These are phyloP conservation scores for Venustaconcha ellipsiformis DNA, from an alignment of 1,140 invertebrate species.

Conservation along the genomic window DNA sequence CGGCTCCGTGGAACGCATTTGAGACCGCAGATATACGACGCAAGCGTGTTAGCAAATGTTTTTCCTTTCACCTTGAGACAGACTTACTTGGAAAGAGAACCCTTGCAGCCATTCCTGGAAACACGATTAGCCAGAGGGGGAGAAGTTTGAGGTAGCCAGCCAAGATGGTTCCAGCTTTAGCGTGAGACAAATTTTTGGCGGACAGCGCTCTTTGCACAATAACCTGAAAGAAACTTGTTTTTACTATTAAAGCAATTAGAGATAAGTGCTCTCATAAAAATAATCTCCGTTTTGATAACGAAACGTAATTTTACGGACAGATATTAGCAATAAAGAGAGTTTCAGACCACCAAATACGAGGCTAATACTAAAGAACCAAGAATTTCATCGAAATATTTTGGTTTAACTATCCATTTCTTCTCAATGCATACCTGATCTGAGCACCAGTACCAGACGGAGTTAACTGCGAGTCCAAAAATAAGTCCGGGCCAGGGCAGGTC, in stretches of 20 bases:
- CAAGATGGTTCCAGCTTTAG: conserved; percentile 73
- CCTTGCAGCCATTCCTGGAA: conserved; percentile 75
- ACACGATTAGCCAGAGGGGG: conserved; percentile 73
- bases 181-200: conserved; percentile 73
- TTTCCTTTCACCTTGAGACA: background rate
- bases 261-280: too few species aligned
- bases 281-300: too few species aligned
- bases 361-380: too few species aligned
- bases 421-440: conserved; percentile 71
- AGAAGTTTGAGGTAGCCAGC: conserved; percentile 74
- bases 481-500: conserved; percentile 73
- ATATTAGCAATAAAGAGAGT: too few species aligned
- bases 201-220: conserved; percentile 74
- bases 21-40: background rate
- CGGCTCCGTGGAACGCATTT: background rate
- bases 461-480: conserved; percentile 73
- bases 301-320: too few species aligned
- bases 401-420: too few species aligned
- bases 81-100: conserved; percentile 69
- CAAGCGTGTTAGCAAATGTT: background rate
- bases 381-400: too few species aligned
- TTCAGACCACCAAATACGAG: too few species aligned
- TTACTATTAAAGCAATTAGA: too few species aligned
- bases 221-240: conserved; percentile 63
- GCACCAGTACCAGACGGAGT: conserved; percentile 76